Base-by-base conservation (phyloP, 2,797 vertebrate genomes). In the Lagorchestes hirsutus region DNA sequence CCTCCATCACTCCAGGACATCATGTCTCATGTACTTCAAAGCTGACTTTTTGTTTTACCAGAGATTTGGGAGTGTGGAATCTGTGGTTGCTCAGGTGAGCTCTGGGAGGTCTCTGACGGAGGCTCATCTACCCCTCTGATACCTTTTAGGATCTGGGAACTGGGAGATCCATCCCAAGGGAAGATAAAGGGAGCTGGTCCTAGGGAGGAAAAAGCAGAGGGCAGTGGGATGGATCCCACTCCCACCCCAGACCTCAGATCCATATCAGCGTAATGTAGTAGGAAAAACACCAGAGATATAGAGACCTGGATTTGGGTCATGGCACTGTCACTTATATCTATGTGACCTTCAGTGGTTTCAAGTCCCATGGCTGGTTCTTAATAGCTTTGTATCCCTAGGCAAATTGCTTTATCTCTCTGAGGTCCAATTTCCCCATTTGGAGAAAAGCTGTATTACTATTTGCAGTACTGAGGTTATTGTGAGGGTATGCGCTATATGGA, bases 31-130 rank as follows among this genome's bases (percentile, higher is more conserved):
- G 9, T 98, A 99, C 95, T 92, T 99, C 57, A 97, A 99, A 0
- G 98, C 97, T 0, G 99, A 99, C 93, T 97, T 99, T 96, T 98
- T 98, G 67, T 99, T 99, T 98, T 99, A 97, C 97, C 98, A 98
- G 87, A 98, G 91, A 96, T 99, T 99, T 96, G 99, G 98, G 93
- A 99, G 99, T 31, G 93, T 98, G 1, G 98, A 99, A 94, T 99
- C 98, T 13, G 99, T 99, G 31, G 98, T 99, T 58, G 98, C 99
- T 96, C 99, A 99, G 99, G 99, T 99, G 97, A 98, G 50, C 10
- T 82, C 74, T 27, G 9, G 0, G n/a, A 46, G 18, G 22, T 12
- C n/a, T 82, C 34, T 74, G 34, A 95, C 12, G 1, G 9, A 40
- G 67, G 8, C 18, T 74, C 40, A 82, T 82, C 74, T 46, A 46